Evolutionary conservation across 2,113 vertebrate genomes (phyloP), one percentile per base, ranked within the genome.

Genomic region (Oxyruncus cristatus): DNA sequence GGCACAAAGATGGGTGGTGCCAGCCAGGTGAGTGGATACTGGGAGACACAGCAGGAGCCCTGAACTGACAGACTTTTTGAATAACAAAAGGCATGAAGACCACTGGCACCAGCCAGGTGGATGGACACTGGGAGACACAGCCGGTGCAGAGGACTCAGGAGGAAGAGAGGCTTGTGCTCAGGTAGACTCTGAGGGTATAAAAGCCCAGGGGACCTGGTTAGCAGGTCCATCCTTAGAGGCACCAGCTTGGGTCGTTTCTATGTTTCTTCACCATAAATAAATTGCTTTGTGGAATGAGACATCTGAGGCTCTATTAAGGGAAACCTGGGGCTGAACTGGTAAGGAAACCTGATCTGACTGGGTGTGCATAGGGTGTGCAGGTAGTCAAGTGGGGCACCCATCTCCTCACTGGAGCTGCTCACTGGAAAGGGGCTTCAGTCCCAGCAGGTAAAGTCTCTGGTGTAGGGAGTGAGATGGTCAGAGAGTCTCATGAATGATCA

Each of bases 171-270:
- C 23, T 59, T 49, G 35, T 3, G 13, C 1, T 33, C 12, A 7
- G 32, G 50, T 52, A 52, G 28, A 6, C 16, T 5, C 0, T 16
- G 52, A 59, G 42, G 6, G 14, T 15, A n/a, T 23, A 59, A 70
- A 70, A 50, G 10, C 14, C 19, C 0, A 8, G 27, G 16, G 12
- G 55, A 56, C 28, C 35, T n/a, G 62, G 55, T 1, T n/a, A 37
- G 19, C n/a, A n/a, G n/a, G n/a, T 33, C 12, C 8, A 8, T 65
- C 22, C 32, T 37, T 28, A 8, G 8, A 67, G 5, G 35, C 14
- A 61, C 6, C 26, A 61, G 15, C 55, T 71, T 1, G 0, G 17
- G 3, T 28, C 33, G 18, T 41, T 58, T 39, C 17, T 28, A 23
- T 70, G 14, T 59, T 59, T 33, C 53, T 56, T 32, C 32, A 32